Evolutionary conservation across 2,113 vertebrate species (phyloP).

Genomic region (Melierax canorus): DNA sequence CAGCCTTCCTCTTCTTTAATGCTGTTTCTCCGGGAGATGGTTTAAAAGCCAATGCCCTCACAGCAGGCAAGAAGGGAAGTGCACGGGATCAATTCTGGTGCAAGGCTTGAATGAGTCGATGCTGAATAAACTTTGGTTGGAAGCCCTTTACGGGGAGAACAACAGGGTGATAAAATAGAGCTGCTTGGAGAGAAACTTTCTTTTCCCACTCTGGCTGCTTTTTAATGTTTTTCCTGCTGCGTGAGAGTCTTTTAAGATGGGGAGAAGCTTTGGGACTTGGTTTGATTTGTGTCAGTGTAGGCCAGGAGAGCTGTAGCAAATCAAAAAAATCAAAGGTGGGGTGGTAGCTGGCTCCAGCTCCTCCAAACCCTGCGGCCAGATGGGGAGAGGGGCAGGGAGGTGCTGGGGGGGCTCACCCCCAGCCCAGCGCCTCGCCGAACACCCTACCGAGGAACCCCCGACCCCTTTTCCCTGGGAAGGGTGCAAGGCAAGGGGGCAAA

Average conservation of each 20-base stretch:
- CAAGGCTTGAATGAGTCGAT: not conserved
- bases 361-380: fast-evolving
- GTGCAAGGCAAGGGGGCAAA: not conserved
- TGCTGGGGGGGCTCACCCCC: fast-evolving
- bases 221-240: not conserved
- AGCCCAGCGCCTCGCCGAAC: fast-evolving
- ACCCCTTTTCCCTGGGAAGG: not conserved
- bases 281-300: not conserved
- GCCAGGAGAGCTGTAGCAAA: not conserved
- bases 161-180: not conserved
- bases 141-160: not conserved
- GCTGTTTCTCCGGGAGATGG: not conserved
- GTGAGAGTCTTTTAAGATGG: not conserved
- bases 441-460: fast-evolving
- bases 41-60: not conserved
- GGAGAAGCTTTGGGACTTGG: not conserved
- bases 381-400: not conserved
- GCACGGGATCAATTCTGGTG: not conserved
- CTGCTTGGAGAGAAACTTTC: not conserved
- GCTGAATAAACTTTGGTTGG: not conserved
- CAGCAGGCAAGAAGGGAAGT: not conserved
- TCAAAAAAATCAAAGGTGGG: not conserved
- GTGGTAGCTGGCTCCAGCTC: fast-evolving
- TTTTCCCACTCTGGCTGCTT: not conserved
- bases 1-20: not conserved